phyloP scores from a whole-genome alignment of 1,140 invertebrate genomes.

The Apis florea region DNA sequence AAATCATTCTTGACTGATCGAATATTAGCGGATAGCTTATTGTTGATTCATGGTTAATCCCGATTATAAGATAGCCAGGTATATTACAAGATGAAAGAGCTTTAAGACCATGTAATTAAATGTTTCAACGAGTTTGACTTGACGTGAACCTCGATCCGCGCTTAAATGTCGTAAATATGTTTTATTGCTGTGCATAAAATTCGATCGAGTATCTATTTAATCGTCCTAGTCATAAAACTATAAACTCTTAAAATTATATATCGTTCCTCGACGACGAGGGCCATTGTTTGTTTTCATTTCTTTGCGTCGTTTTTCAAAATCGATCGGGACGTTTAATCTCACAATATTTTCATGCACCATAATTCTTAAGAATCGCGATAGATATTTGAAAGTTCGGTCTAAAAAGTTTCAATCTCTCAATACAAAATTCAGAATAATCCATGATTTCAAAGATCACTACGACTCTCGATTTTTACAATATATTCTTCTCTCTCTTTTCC shows the following conservation, averaged over 20 bases:
- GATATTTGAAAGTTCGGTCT: neutral
- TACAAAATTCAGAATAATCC: neutral
- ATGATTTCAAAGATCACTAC: no score
- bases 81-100: neutral
- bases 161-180: neutral
- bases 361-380: neutral
- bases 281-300: neutral
- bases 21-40: conserved; percentile 2
- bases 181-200: neutral
- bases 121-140: neutral
- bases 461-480: no score
- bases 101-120: neutral
- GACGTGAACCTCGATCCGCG: neutral
- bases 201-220: neutral
- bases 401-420: neutral
- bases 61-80: neutral
- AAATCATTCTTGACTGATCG: conserved; percentile 30
- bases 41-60: neutral
- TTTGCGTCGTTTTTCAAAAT: neutral
- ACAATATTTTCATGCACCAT: neutral
- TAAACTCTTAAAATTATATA: neutral
- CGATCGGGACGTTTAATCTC: neutral
- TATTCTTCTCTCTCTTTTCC: no score
- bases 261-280: neutral
- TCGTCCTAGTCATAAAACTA: neutral